A percentile compares a stretch with the other conserved stretches of the same genome.
Evolutionary conservation across 2,113 vertebrate species (phyloP).

Genomic region (Pluvialis apricaria): DNA sequence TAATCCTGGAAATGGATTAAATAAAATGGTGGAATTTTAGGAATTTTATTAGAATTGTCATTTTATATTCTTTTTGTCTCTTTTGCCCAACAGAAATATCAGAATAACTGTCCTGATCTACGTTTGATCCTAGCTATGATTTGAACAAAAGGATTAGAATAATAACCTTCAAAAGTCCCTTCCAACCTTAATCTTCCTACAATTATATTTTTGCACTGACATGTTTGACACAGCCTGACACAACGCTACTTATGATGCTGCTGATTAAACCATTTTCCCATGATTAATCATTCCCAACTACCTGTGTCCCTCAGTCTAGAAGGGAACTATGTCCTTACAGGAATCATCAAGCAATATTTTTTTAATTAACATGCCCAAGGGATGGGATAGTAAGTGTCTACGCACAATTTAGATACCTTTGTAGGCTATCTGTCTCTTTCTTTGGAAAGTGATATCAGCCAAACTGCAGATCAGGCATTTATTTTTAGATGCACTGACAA

Average conservation of each 20-base stretch:
- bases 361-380: not conserved
- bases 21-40: not conserved
- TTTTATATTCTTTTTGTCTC: not conserved
- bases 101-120: not conserved
- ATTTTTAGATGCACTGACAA: not conserved
- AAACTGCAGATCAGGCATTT: not conserved
- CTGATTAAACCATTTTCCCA: not conserved
- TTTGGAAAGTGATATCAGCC: not conserved
- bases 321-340: not conserved
- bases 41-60: not conserved
- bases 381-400: not conserved
- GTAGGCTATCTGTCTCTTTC: not conserved
- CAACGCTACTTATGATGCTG: not conserved
- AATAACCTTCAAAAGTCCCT: not conserved
- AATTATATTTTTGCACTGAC: not conserved
- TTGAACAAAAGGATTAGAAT: not conserved
- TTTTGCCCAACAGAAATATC: not conserved
- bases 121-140: not conserved
- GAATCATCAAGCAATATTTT: not conserved
- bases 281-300: not conserved
- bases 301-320: not conserved
- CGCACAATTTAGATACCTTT: not conserved
- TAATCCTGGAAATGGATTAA: not conserved
- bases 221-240: not conserved
- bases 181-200: not conserved